These are phyloP conservation scores for Synergus umbraculus DNA, from an alignment of 2,888 invertebrate species.

Conservation along the genomic window DNA sequence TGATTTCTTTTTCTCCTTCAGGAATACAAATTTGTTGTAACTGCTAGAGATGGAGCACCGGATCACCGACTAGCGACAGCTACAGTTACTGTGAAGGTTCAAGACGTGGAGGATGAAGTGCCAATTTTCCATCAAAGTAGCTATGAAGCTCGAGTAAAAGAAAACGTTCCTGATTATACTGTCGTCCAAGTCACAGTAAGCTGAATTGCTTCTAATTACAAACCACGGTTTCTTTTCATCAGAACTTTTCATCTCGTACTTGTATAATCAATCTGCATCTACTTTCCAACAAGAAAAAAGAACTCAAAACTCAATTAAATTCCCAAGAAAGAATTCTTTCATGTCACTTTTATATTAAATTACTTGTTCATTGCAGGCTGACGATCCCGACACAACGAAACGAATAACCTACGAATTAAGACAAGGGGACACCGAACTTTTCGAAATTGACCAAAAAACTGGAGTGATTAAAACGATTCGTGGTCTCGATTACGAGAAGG, in stretches of 20 bases:
- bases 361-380: slow-evolving; percentile 80
- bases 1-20: slow-evolving; percentile 64
- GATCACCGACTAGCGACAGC: slow-evolving; percentile 92
- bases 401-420: slow-evolving; percentile 91
- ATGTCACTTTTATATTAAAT: neutral
- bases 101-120: slow-evolving; percentile 90
- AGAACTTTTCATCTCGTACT: neutral
- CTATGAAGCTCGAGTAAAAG: slow-evolving; percentile 90
- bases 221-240: neutral
- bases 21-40: slow-evolving; percentile 91
- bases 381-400: slow-evolving; percentile 89
- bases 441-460: slow-evolving; percentile 88
- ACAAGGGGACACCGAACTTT: slow-evolving; percentile 89
- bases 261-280: slow-evolving; percentile 2
- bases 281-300: neutral
- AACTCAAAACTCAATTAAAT: neutral
- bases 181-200: slow-evolving; percentile 88
- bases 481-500: slow-evolving; percentile 88
- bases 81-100: slow-evolving; percentile 88
- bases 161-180: slow-evolving; percentile 88
- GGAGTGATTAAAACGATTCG: slow-evolving; percentile 88
- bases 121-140: slow-evolving; percentile 86
- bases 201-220: slow-evolving; percentile 29
- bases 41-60: slow-evolving; percentile 91
- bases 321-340: neutral